A percentile compares a stretch with the other conserved stretches of the same genome.
Evolutionary conservation across 1,140 invertebrate genomes (phyloP).

Genomic region (Trichonephila clavata): DNA sequence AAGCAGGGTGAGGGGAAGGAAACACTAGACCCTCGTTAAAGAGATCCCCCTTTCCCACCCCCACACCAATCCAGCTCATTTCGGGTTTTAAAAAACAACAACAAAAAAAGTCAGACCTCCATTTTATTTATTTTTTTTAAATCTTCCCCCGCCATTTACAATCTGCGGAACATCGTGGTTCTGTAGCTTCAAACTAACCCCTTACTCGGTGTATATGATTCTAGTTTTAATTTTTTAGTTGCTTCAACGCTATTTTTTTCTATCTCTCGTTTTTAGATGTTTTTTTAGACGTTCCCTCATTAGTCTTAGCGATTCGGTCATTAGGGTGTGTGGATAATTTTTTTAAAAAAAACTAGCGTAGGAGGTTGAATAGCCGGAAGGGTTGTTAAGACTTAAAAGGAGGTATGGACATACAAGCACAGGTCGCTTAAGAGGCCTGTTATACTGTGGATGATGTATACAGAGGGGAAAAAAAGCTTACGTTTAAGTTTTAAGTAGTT

Average conservation of each 20-base stretch:
- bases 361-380: neutral
- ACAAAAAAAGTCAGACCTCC: neutral
- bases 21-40: conserved; percentile 50
- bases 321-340: conserved; percentile 12
- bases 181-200: too few species aligned
- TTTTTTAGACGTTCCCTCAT: conserved; percentile 19
- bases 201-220: conserved; percentile 4
- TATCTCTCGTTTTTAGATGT: neutral
- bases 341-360: neutral
- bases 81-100: conserved; percentile 46
- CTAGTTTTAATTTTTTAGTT: conserved; percentile 10
- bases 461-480: neutral
- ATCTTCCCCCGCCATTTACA: neutral
- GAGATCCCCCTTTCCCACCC: neutral
- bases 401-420: conserved; percentile 1
- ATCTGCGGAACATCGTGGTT: neutral
- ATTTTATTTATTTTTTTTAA: conserved; percentile 50
- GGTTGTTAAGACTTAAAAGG: neutral
- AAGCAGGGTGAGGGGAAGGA: neutral
- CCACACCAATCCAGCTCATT: neutral
- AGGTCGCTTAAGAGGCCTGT: neutral
- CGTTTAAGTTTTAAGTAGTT: conserved; percentile 41
- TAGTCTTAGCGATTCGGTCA: conserved; percentile 58
- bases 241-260: neutral
- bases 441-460: neutral